Conservation (phyloP, 2,113 vertebrate genomes). For the Aramus guarauna region DNA sequence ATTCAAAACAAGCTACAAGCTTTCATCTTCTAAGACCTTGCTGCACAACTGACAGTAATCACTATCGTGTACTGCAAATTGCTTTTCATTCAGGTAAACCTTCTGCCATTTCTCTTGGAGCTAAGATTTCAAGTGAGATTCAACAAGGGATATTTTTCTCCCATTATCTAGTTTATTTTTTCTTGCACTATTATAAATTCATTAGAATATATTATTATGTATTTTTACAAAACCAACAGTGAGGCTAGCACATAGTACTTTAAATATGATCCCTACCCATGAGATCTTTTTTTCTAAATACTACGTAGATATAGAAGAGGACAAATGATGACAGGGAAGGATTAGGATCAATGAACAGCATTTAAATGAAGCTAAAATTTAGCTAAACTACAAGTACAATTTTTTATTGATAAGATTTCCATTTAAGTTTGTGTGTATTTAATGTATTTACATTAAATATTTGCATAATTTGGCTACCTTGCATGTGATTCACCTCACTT, state of each 20-base stretch:
- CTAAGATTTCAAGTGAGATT: background rate
- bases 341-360: background rate
- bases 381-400: background rate
- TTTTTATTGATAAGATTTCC: background rate
- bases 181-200: background rate
- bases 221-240: background rate
- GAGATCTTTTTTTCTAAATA: background rate
- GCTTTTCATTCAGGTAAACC: background rate
- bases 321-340: background rate
- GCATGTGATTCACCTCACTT: background rate
- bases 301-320: background rate
- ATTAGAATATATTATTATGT: background rate
- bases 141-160: background rate
- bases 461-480: background rate
- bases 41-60: background rate
- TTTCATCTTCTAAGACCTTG: background rate
- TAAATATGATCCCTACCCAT: background rate
- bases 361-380: background rate
- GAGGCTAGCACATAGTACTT: background rate
- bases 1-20: background rate
- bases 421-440: background rate
- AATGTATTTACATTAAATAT: background rate
- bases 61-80: background rate
- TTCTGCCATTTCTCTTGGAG: background rate
- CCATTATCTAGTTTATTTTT: background rate